These are phyloP conservation scores for Anthrax anthrax DNA, from an alignment of 2,888 invertebrate species.

Conservation along the genomic window DNA sequence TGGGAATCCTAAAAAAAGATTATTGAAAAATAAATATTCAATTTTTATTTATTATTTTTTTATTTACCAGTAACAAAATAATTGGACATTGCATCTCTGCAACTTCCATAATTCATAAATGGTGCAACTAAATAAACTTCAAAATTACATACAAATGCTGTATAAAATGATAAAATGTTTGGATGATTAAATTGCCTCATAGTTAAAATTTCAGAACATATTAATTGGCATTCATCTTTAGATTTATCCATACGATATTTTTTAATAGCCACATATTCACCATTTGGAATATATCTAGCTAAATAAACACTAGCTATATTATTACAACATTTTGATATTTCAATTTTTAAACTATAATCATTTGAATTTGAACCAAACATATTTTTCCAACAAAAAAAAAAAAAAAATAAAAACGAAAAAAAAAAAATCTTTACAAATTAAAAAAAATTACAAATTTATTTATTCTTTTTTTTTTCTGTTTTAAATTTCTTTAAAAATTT, in stretches of 20 bases:
- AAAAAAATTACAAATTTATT: too few relatives aligned
- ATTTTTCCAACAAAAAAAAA: background rate
- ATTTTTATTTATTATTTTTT: background rate
- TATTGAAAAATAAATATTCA: background rate
- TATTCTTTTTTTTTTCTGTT: too few relatives aligned
- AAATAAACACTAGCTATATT: slow-evolving; percentile 56
- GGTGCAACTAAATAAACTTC: slow-evolving; percentile 70
- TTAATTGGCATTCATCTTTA: slow-evolving; percentile 40
- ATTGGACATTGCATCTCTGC: slow-evolving; percentile 59
- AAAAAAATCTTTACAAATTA: too few relatives aligned
- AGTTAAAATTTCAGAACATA: slow-evolving; percentile 64
- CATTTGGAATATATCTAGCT: slow-evolving; percentile 49
- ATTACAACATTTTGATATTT: slow-evolving; percentile 54
- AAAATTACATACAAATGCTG: slow-evolving; percentile 61
- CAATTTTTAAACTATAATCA: slow-evolving; percentile 52
- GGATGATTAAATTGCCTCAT: slow-evolving; percentile 65
- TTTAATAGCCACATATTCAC: slow-evolving; percentile 56
- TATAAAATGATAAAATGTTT: slow-evolving; percentile 60
- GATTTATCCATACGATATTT: slow-evolving; percentile 61
- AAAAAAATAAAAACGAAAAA: too few relatives aligned
- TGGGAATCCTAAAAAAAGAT: slow-evolving; percentile 46
- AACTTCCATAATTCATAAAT: slow-evolving; percentile 72
- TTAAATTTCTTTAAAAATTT: too few relatives aligned
- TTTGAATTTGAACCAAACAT: slow-evolving; percentile 46
- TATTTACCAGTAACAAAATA: slow-evolving; percentile 43